Evolutionary conservation across 2,797 vertebrate genomes (phyloP), one percentile per base, ranked within the genome.

Genomic region (Naso thynnoides): DNA sequence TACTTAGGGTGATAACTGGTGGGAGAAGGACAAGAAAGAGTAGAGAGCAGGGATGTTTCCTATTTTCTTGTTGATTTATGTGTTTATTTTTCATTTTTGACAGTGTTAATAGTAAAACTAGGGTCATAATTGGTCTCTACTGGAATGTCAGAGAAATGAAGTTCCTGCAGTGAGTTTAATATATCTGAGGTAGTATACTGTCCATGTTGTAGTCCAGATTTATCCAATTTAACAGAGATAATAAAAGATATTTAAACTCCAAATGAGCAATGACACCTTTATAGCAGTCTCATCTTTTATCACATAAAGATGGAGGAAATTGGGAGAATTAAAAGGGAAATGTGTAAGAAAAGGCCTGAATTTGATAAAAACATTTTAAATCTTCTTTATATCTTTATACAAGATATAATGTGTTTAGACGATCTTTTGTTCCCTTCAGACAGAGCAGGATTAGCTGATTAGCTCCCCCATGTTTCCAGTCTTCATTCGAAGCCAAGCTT

Each of bases 1-100:
- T 85, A 86, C 85, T 85, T 75, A 81, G 90, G 56, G 63, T 74
- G 86, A 84, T 79, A 78, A 82, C 70, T 50, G 57, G 44, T 49
- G 70, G 79, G 77, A 56, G 61, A 73, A 54, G 19, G 49, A 78
- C 58, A 52, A 60, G 76, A 71, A 73, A 31, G 33, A 23, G n/a
- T 27, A 33, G 27, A 29, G 24, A 61, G 54, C 38, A 6, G 56
- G 81, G 67, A 85, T 85, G 77, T 79, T 85, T 81, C 58, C 27
- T 45, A 64, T 86, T 81, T 84, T 64, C 53, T 33, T 69, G 44
- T 56, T 55, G 59, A 72, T 73, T 83, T 72, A 16, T 6, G 8
- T 53, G 55, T 76, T 78, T 60, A 50, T 64, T 57, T 69, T 16
- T 0, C 0, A 45, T 71, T 56, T 78, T 73, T 72, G 58, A 66